Evolutionary conservation across 2,113 vertebrate species (phyloP).

Genomic region (Diadophis punctatus): DNA sequence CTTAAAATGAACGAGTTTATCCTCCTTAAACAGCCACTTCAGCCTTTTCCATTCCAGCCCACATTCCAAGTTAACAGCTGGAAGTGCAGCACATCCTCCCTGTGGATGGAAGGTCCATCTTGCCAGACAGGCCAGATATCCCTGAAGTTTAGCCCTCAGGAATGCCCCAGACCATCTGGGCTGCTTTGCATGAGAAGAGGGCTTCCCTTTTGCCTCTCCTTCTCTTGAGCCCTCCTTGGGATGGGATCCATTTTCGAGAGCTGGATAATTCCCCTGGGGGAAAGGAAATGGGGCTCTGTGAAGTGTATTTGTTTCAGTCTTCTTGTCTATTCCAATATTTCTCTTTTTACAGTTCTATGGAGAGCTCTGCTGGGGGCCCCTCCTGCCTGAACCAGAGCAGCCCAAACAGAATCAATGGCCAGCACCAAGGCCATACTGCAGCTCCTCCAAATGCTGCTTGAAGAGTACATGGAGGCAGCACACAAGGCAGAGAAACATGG

Average conservation of each 20-base stretch:
- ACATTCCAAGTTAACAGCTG: not conserved
- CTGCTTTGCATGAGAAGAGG: not conserved
- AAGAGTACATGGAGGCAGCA: not conserved
- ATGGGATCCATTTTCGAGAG: not conserved
- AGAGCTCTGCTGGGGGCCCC: too few relatives aligned
- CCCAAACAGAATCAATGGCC: too few relatives aligned
- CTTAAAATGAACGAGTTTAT: not conserved
- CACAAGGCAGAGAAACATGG: not conserved
- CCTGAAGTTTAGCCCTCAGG: not conserved
- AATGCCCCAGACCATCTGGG: not conserved
- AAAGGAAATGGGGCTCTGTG: not conserved
- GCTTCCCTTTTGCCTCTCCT: not conserved
- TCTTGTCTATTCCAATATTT: not conserved
- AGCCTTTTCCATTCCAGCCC: not conserved
- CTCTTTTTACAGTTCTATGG: not conserved
- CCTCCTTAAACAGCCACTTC: not conserved
- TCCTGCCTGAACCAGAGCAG: not conserved
- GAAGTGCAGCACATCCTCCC: not conserved
- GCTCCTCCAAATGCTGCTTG: not conserved
- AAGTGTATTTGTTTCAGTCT: not conserved
- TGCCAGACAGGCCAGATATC: not conserved
- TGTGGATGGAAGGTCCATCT: not conserved
- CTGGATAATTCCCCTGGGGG: not conserved
- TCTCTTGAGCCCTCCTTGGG: not conserved
- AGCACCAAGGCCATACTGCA: not conserved